Evolutionary conservation across 2,113 vertebrate species (phyloP).

Genomic region (Mormyrus lacerda): DNA sequence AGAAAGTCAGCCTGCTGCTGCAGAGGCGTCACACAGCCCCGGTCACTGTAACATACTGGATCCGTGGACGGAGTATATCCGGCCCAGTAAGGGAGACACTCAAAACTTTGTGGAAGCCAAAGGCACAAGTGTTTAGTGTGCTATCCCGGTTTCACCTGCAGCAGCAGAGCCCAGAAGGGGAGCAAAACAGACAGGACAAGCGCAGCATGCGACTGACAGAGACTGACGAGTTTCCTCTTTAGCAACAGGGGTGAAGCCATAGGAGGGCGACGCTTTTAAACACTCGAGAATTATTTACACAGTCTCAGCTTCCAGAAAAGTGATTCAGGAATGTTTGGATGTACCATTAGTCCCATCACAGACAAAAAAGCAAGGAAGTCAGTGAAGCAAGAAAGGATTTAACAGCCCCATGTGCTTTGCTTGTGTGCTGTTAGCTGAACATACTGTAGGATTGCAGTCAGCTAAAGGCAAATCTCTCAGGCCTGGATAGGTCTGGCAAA

Average conservation of each 20-base stretch:
- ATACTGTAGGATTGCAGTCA: neutral
- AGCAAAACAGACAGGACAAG: neutral
- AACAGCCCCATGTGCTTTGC: neutral
- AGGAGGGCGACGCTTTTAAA: neutral
- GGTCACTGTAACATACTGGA: neutral
- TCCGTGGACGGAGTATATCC: neutral
- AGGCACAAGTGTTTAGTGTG: constrained; percentile 17
- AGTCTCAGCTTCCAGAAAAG: neutral
- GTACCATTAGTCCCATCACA: neutral
- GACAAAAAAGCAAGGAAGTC: neutral
- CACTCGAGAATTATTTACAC: neutral
- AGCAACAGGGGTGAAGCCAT: neutral
- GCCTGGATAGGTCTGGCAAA: neutral
- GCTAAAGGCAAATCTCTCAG: neutral
- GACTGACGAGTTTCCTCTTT: neutral
- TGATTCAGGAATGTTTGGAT: neutral
- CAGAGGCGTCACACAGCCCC: neutral
- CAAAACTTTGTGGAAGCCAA: neutral
- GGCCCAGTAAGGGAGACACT: constrained; percentile 5
- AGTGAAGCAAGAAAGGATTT: neutral
- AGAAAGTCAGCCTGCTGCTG: constrained; percentile 9
- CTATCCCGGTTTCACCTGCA: constrained; percentile 21
- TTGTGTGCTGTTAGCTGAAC: neutral
- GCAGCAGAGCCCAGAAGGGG: neutral
- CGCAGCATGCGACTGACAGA: neutral